Percentiles rank a stretch among this genome's conserved stretches.
These are phyloP conservation scores for Leptinotarsa tumamoca DNA, from an alignment of 2,888 invertebrate species.

Conservation along the genomic window DNA sequence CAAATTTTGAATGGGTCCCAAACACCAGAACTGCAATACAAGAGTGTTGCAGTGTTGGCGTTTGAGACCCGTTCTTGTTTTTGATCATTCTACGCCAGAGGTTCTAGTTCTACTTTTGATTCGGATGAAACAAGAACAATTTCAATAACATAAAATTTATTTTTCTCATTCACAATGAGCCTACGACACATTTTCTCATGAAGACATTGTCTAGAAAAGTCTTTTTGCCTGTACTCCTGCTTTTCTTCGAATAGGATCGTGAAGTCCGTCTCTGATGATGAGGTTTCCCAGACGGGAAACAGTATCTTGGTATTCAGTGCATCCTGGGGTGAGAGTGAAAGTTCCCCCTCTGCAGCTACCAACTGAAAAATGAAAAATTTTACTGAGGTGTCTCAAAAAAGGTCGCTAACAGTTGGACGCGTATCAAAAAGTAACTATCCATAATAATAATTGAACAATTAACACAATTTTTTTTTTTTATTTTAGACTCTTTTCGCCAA, in stretches of 20 bases:
- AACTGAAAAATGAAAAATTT: conserved; percentile 44
- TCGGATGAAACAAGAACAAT: not conserved
- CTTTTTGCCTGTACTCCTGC: conserved; percentile 7
- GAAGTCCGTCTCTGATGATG: conserved; percentile 73
- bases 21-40: too few species aligned
- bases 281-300: conserved; percentile 73
- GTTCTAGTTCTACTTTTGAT: not conserved
- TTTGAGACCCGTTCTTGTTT: too few species aligned
- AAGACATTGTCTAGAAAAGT: not conserved
- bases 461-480: too few species aligned
- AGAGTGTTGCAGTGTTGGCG: too few species aligned
- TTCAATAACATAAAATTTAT: not conserved
- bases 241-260: conserved; percentile 54
- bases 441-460: too few species aligned
- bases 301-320: conserved; percentile 74
- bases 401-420: too few species aligned
- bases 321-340: conserved; percentile 55
- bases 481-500: too few species aligned
- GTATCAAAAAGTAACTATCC: too few species aligned
- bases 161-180: conserved; percentile 4
- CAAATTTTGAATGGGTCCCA: too few species aligned
- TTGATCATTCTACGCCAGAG: too few species aligned
- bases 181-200: not conserved
- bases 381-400: too few species aligned
- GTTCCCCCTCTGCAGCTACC: conserved; percentile 52